A percentile compares a stretch with the other conserved stretches of the same genome.
Conservation (phyloP, 2,888 invertebrate genomes). For the Chalcosyrphus nemorum region DNA sequence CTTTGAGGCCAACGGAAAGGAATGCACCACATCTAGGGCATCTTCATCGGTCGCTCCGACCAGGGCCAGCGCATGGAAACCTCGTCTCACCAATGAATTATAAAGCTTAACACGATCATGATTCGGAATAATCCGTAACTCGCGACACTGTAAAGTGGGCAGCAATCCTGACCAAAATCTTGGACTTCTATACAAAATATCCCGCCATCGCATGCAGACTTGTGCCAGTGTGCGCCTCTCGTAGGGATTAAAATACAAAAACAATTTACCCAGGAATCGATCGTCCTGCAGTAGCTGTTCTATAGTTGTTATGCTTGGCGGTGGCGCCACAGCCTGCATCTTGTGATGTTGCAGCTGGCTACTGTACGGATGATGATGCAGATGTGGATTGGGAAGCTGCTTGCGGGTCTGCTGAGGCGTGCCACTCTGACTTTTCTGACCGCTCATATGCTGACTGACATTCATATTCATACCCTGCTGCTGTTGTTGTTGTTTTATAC, state of each 20-base stretch:
- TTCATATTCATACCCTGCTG: conserved; percentile 77
- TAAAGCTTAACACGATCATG: conserved; percentile 86
- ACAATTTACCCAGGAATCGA: conserved; percentile 91
- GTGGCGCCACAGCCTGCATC: conserved; percentile 79
- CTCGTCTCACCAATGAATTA: conserved; percentile 91
- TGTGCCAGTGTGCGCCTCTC: conserved; percentile 92
- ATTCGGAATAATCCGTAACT: conserved; percentile 86
- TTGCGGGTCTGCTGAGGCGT: conserved; percentile 81
- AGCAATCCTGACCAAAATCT: conserved; percentile 93
- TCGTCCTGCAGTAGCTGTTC: conserved; percentile 92
- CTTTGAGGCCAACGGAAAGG: conserved; percentile 91
- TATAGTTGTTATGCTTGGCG: conserved; percentile 86
- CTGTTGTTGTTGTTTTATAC: conserved; percentile 76
- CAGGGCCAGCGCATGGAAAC: conserved; percentile 92
- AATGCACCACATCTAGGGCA: conserved; percentile 92
- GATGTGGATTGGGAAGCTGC: conserved; percentile 80
- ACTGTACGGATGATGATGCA: conserved; percentile 80
- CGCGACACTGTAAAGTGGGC: conserved; percentile 93
- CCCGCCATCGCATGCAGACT: conserved; percentile 94
- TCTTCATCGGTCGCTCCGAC: conserved; percentile 95
- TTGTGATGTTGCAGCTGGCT: conserved; percentile 76
- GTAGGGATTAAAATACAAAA: conserved; percentile 90
- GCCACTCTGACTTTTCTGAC: conserved; percentile 77
- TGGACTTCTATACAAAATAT: conserved; percentile 93
- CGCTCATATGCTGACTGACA: conserved; percentile 43